Percentiles rank a stretch among this genome's conserved stretches.
phyloP scores from a whole-genome alignment of 2,888 invertebrate genomes.

The Emesis castigata region DNA sequence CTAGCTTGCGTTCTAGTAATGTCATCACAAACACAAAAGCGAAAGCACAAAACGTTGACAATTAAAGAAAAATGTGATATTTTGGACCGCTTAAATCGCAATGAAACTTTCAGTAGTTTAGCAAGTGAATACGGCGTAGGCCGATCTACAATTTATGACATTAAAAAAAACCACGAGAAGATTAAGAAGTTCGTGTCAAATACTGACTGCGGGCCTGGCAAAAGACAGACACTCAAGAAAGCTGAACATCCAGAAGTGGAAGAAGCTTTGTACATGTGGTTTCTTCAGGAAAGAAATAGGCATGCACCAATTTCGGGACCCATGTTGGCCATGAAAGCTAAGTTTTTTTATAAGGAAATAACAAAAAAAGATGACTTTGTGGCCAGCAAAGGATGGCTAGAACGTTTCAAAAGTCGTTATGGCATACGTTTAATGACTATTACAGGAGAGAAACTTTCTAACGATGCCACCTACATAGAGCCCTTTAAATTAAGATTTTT shows the following conservation, averaged over 20 bases:
- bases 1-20: conserved; percentile 52
- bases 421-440: conserved; percentile 64
- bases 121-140: conserved; percentile 52
- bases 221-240: conserved; percentile 65
- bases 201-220: conserved; percentile 64
- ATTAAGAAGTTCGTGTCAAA: conserved; percentile 57
- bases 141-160: conserved; percentile 47
- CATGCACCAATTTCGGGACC: conserved; percentile 61
- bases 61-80: conserved; percentile 67
- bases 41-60: conserved; percentile 61
- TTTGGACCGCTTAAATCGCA: conserved; percentile 57
- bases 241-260: conserved; percentile 66
- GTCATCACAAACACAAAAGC: conserved; percentile 59
- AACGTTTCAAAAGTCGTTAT: conserved; percentile 66
- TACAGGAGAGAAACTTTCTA: conserved; percentile 63
- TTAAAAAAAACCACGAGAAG: conserved; percentile 63
- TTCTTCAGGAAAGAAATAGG: conserved; percentile 63
- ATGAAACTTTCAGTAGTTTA: conserved; percentile 44
- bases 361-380: conserved; percentile 66
- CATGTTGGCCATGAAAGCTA: conserved; percentile 64
- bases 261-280: conserved; percentile 68
- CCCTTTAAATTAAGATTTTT: conserved; percentile 64
- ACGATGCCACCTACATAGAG: conserved; percentile 55
- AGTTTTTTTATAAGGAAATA: conserved; percentile 63
- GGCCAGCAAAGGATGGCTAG: conserved; percentile 67